These are phyloP conservation scores for Hemiprocne comata DNA, from an alignment of 2,113 vertebrate genomes.

Conservation along the genomic window DNA sequence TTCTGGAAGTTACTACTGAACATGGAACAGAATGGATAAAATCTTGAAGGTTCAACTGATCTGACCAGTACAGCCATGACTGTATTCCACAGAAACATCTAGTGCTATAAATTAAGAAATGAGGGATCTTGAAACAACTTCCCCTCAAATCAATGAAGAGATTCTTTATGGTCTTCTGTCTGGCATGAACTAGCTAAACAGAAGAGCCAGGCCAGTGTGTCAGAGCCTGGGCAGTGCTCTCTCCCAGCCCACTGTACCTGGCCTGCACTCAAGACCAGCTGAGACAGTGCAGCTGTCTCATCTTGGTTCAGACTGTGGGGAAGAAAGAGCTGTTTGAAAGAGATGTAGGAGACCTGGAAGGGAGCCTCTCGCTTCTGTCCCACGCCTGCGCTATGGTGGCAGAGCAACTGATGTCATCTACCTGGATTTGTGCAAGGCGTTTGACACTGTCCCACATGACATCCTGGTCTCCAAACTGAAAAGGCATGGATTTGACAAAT, in stretches of 20 bases:
- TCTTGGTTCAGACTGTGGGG: not conserved
- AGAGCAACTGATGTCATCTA: no score
- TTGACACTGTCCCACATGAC: no score
- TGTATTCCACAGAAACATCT: not conserved
- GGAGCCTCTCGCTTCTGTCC: not conserved
- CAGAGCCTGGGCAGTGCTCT: not conserved
- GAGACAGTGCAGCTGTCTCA: rapidly evolving
- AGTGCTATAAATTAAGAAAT: not conserved
- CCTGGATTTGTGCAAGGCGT: no score
- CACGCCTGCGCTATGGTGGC: not conserved
- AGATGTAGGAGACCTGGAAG: rapidly evolving
- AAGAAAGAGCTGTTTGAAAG: not conserved
- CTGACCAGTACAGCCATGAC: not conserved
- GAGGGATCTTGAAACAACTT: not conserved
- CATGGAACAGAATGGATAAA: not conserved
- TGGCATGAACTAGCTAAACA: not conserved
- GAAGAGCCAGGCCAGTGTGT: not conserved
- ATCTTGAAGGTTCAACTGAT: not conserved
- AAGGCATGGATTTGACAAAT: no score
- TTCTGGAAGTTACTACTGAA: not conserved
- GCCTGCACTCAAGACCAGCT: not conserved
- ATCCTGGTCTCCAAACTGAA: no score
- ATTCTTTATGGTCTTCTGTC: not conserved
- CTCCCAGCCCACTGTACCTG: rapidly evolving
- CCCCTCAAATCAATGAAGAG: rapidly evolving